These are phyloP conservation scores for Hipparchia sbordonii DNA, from an alignment of 2,888 invertebrate species.

Conservation along the genomic window DNA sequence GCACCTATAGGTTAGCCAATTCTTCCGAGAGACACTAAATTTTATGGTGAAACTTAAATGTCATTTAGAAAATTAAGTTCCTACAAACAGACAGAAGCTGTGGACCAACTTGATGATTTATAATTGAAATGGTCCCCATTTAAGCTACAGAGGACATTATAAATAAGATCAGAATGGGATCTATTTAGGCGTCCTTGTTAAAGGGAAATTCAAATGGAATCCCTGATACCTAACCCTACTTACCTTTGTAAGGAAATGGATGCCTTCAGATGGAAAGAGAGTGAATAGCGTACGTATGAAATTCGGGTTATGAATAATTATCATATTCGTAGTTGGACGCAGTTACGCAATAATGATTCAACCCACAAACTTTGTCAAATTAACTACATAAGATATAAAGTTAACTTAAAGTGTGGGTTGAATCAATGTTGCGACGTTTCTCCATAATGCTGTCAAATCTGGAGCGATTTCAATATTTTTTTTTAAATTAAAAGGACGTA, in stretches of 20 bases:
- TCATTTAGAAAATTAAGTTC: neutral
- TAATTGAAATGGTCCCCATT: neutral
- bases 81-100: neutral
- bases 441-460: too few relatives aligned
- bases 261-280: conserved; percentile 7
- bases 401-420: too few relatives aligned
- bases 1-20: too few relatives aligned
- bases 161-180: conserved; percentile 21
- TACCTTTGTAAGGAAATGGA: conserved; percentile 21
- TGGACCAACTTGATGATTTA: neutral
- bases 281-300: conserved; percentile 18
- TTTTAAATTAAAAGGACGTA: too few relatives aligned
- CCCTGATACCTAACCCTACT: conserved; percentile 13
- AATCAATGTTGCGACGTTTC: too few relatives aligned
- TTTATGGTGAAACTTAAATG: too few relatives aligned
- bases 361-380: too few relatives aligned
- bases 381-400: too few relatives aligned
- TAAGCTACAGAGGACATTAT: neutral
- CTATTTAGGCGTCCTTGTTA: conserved; percentile 30
- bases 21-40: too few relatives aligned
- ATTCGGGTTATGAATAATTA: conserved; percentile 10
- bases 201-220: conserved; percentile 22
- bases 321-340: neutral
- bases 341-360: too few relatives aligned
- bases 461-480: too few relatives aligned